phyloP scores from a whole-genome alignment of 2,888 invertebrate species.

The Esperia sulphurella region DNA sequence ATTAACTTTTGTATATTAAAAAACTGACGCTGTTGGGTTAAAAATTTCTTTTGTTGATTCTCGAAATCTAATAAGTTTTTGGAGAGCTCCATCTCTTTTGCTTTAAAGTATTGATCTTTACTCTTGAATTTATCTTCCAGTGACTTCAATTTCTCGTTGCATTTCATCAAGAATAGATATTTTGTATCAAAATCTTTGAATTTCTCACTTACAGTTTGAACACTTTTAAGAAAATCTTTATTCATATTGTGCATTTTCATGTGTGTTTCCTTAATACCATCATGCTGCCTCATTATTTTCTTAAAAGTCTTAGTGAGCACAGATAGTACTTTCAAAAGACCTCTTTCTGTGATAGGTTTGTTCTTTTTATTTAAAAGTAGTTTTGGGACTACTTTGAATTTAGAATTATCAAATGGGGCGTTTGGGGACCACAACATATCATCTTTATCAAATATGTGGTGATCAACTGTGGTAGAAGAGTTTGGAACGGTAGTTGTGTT shows the following conservation, averaged over 20 bases:
- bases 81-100: slow-evolving; percentile 45
- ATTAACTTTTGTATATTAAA: slow-evolving; percentile 60
- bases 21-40: slow-evolving; percentile 60
- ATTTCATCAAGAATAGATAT: slow-evolving; percentile 41
- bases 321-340: slow-evolving; percentile 56
- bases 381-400: slow-evolving; percentile 46
- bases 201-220: slow-evolving; percentile 33
- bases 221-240: slow-evolving; percentile 43
- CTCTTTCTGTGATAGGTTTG: slow-evolving; percentile 52
- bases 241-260: slow-evolving; percentile 38
- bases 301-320: slow-evolving; percentile 66
- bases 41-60: slow-evolving; percentile 60
- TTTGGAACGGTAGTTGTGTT: slow-evolving; percentile 28
- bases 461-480: slow-evolving; percentile 24
- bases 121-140: slow-evolving; percentile 36
- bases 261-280: slow-evolving; percentile 54
- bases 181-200: slow-evolving; percentile 55
- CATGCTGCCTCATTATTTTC: slow-evolving; percentile 62
- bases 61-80: slow-evolving; percentile 55
- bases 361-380: slow-evolving; percentile 25
- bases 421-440: slow-evolving; percentile 46
- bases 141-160: slow-evolving; percentile 40
- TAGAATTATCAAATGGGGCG: slow-evolving; percentile 31
- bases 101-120: slow-evolving; percentile 40
- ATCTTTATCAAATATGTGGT: slow-evolving; percentile 42